A percentile compares a stretch with the other conserved stretches of the same genome.
These are phyloP conservation scores for Chloroclysta siterata DNA, from an alignment of 2,888 invertebrate genomes.

Conservation along the genomic window DNA sequence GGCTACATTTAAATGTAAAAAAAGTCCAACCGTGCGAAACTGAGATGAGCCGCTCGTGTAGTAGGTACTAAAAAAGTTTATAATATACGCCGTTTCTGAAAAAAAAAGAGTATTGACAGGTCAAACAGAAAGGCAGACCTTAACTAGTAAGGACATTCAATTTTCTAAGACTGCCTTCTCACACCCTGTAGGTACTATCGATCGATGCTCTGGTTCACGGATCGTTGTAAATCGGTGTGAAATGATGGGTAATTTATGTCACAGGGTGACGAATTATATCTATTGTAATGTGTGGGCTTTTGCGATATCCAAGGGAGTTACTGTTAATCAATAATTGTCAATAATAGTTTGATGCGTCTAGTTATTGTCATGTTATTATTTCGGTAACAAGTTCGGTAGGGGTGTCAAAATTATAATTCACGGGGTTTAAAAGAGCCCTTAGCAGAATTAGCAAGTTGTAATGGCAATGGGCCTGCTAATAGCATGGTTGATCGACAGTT, in stretches of 20 bases:
- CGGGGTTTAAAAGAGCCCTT: not conserved
- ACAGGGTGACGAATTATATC: slow-evolving; percentile 54
- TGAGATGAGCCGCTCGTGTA: too few relatives aligned
- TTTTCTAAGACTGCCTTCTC: not conserved
- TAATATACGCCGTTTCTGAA: too few relatives aligned
- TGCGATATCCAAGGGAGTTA: slow-evolving; percentile 24
- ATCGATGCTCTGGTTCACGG: slow-evolving; percentile 45
- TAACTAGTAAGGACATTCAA: too few relatives aligned
- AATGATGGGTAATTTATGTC: slow-evolving; percentile 62
- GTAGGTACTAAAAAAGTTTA: too few relatives aligned
- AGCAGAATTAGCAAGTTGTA: not conserved
- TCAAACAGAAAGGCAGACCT: too few relatives aligned
- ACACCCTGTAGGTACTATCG: slow-evolving; percentile 25
- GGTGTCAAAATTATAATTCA: not conserved
- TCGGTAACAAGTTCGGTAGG: not conserved
- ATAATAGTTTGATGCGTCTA: slow-evolving; percentile 27
- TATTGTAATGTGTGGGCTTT: slow-evolving; percentile 50
- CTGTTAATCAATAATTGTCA: slow-evolving; percentile 43
- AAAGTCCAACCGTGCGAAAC: too few relatives aligned
- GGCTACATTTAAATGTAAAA: too few relatives aligned
- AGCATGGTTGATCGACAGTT: too few relatives aligned
- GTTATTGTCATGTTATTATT: slow-evolving; percentile 29
- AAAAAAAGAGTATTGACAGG: too few relatives aligned
- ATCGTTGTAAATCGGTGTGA: slow-evolving; percentile 47
- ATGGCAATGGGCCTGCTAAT: too few relatives aligned